These are phyloP conservation scores for Phyllostomus discolor DNA, from an alignment of 2,113 vertebrate species.

Conservation along the genomic window DNA sequence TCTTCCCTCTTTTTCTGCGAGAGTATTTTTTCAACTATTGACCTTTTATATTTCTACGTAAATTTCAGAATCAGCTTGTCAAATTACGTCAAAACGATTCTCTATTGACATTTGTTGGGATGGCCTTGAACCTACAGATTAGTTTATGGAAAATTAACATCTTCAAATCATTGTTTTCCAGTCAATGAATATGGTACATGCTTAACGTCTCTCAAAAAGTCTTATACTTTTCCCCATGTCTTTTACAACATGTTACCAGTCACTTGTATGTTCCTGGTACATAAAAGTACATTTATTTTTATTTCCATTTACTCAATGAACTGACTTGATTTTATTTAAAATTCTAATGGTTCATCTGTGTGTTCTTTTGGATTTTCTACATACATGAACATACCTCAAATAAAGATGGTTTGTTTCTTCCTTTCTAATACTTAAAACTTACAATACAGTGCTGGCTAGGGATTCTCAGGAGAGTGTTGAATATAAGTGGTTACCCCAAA, in stretches of 20 bases:
- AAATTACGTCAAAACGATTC: background rate
- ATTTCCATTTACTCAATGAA: background rate
- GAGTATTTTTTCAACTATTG: background rate
- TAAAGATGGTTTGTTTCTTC: background rate
- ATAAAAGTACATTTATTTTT: background rate
- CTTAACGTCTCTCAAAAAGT: background rate
- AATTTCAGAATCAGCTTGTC: background rate
- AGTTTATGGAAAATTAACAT: background rate
- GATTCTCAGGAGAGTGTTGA: background rate
- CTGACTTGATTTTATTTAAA: constrained; percentile 6
- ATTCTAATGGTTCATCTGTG: background rate
- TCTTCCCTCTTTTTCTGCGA: background rate
- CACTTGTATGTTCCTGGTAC: background rate
- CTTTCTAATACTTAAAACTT: background rate
- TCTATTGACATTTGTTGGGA: background rate
- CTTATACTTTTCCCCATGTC: background rate
- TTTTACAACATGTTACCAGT: background rate
- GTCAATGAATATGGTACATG: background rate
- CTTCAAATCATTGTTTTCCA: background rate
- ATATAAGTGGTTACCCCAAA: background rate
- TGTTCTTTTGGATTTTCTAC: background rate
- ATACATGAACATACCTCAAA: background rate
- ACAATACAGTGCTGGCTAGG: background rate
- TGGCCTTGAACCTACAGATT: background rate
- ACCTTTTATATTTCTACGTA: background rate